Base-by-base conservation (phyloP, 2,888 invertebrate genomes). In the Ennomos erosarius region DNA sequence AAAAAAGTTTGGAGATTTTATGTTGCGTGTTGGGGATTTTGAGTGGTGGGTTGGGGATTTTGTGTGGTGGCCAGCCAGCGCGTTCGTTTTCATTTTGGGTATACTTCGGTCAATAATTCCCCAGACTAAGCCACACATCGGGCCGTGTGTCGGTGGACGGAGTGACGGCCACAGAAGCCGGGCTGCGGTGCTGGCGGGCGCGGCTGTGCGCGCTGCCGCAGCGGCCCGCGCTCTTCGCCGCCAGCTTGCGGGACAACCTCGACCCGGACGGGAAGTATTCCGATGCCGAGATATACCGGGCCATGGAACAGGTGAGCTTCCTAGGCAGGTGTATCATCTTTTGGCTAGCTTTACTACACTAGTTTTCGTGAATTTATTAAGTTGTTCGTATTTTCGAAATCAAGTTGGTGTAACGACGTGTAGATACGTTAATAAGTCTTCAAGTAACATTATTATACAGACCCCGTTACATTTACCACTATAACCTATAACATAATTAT, bases 201-300 rank as follows among this genome's bases (percentile, higher is more conserved):
- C 87, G 93, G 2, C 91, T 95, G 48, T 94, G 94, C 62, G 95
- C 95, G 13, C 88, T 95, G 63, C 96, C 96, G 0, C 95, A 96
- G 80, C 93, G 96, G 45, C 95, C 96, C 0, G 94, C 96, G 12
- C 79, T 96, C 16, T 96, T 97, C 80, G 95, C 96, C 0, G 97
- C 96, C n/a, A 93, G 95, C 0, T 82, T 97, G 61, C 85, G 97
- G 0, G 94, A 94, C 65, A 97, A 97, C 82, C 87, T 97, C 40
- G 97, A 97, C 83, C 97, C 97, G 0, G 95, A 95, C 75, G 88
- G 93, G 9, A 82, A 90, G 36, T 94, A 95, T 73, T 81, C 85
- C 8, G 97, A 97, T 69, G 90, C 93, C 0, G 86, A 94, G 13
- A 85, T 97, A 34, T 95, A 96, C 94, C 89, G 88, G 38, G 96